Base-by-base conservation (phyloP, 1,140 invertebrate species). In the Leguminivora glycinivorella region DNA sequence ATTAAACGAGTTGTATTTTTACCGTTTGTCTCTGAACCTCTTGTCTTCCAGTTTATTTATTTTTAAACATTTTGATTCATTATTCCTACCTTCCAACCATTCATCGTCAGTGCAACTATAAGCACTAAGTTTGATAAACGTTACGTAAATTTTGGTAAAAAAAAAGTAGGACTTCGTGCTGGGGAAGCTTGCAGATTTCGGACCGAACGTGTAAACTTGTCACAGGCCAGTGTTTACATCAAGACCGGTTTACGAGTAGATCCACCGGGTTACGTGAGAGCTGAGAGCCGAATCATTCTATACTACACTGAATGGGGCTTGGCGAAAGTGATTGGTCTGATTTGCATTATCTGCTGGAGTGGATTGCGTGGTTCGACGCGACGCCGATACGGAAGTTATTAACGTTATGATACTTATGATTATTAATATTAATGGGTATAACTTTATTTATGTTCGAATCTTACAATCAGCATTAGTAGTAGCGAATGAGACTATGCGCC, bases 331-430 rank as follows among this genome's bases (percentile, higher is more conserved):
- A 70, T 63, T 29, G 58, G 70, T 74, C 52, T 76, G 12, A 67
- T 71, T 56, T 56, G 60, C 26, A 38, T 67, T 52, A 26, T 67
- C 31, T 17, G 70, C 58, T 67, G 67, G 70, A 67, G 74, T 72
- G 68, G 76, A 22, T 52, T 52, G 75, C 70, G 72, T 14, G 34
- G 34, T 77, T 74, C 79, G 79, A 82, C 80, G 76, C 79, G 80
- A 84, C 19, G 7, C 0, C 47, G 17, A 52, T 52, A 22, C 47
- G 47, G 47, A 22, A 52, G 47, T 52, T n/a, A 52, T 52, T n/a
- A 52, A 52, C 31, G 12, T 34, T 52, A 6, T 52, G 12, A 52
- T 52, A 7, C 17, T 40, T 43, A 43, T 52, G 12, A 52, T 52
- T 19, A 52, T 40, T 43, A 43, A 43, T 43, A 43, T 43, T 43